Evolutionary conservation across 1,140 invertebrate species (phyloP).

Genomic region (Temnothorax longispinosus): DNA sequence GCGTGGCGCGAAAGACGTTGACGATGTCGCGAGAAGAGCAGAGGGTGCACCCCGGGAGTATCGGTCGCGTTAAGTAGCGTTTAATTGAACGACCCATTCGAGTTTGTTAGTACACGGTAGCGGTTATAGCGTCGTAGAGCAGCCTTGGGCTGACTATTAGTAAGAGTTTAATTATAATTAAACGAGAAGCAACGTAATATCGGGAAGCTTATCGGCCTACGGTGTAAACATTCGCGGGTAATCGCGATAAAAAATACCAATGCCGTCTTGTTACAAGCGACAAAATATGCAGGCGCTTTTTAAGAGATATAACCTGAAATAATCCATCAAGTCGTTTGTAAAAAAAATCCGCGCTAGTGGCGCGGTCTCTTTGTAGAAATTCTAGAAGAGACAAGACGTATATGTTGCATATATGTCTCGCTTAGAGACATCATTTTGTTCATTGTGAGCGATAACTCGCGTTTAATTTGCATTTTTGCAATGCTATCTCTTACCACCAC

Average conservation of each 20-base stretch:
- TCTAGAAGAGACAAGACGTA: background rate
- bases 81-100: constrained; percentile 81
- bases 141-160: constrained; percentile 71
- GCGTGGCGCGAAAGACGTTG: constrained; percentile 50
- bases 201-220: constrained; percentile 57
- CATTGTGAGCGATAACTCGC: constrained; percentile 43
- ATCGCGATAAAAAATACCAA: constrained; percentile 7
- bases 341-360: background rate
- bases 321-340: background rate
- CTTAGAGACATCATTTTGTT: constrained; percentile 34
- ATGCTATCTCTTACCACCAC: background rate
- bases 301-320: background rate
- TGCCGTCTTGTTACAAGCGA: background rate
- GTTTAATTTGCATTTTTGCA: constrained; percentile 60
- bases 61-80: constrained; percentile 77
- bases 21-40: background rate
- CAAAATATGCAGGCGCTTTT: background rate
- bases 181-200: constrained; percentile 68
- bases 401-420: background rate
- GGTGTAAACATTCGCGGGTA: constrained; percentile 65
- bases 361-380: constrained; percentile 33
- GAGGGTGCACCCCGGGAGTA: constrained; percentile 24
- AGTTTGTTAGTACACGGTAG: constrained; percentile 77
- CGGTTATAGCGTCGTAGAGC: constrained; percentile 72
- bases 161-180: constrained; percentile 80